A percentile compares a stretch with the other conserved stretches of the same genome.
Evolutionary conservation across 2,888 invertebrate genomes (phyloP).

Genomic region (Abrostola triplasia): DNA sequence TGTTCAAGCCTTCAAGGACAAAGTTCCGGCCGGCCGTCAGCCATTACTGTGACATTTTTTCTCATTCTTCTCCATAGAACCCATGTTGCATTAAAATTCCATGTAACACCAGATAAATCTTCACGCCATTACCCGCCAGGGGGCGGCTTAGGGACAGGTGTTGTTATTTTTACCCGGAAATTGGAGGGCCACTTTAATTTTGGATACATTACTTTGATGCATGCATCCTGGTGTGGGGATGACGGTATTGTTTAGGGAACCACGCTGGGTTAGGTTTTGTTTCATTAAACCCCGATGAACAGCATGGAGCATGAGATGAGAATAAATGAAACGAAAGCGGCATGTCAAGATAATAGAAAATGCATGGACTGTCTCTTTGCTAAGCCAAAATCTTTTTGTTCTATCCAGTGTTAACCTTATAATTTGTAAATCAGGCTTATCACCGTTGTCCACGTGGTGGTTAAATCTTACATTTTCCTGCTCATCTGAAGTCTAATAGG

Average conservation of each 20-base stretch:
- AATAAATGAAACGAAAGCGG: background rate
- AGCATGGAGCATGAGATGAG: background rate
- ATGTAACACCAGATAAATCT: slow-evolving; percentile 78
- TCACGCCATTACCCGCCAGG: slow-evolving; percentile 71
- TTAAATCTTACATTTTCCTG: too few species aligned
- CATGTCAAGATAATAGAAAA: too few species aligned
- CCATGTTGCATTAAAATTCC: slow-evolving; percentile 75
- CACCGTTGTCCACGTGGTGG: too few species aligned
- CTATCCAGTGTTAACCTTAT: too few species aligned
- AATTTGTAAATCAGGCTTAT: too few species aligned
- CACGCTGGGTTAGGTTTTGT: slow-evolving; percentile 5
- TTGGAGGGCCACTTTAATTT: slow-evolving; percentile 78
- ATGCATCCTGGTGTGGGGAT: slow-evolving; percentile 59
- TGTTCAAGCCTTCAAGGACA: background rate
- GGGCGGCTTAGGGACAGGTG: slow-evolving; percentile 70
- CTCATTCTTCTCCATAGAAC: slow-evolving; percentile 26
- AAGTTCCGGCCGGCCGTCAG: slow-evolving; percentile 13
- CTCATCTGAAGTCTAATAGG: too few species aligned
- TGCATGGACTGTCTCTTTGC: too few species aligned
- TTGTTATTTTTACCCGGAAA: slow-evolving; percentile 78
- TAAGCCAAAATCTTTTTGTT: too few species aligned
- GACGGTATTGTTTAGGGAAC: slow-evolving; percentile 34
- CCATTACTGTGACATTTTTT: slow-evolving; percentile 52
- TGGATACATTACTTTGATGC: slow-evolving; percentile 74
- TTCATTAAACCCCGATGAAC: background rate